Percentiles rank a stretch among this genome's conserved stretches.
Conservation (phyloP, 1,140 invertebrate genomes). For the Fopius arisanus region DNA sequence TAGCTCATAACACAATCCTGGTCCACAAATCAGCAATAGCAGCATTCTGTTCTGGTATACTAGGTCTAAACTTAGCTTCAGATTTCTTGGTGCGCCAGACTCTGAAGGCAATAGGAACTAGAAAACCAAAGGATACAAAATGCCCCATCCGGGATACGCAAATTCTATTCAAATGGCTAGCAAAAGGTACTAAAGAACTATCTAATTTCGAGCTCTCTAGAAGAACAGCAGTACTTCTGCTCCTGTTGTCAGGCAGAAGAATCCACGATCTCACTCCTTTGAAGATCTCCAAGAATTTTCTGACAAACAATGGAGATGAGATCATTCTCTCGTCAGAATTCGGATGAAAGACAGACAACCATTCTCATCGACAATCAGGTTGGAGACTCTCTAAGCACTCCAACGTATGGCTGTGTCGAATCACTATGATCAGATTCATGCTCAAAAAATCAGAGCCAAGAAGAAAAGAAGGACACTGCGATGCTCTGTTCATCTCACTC, state of each 20-base stretch:
- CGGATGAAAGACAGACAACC: slow-evolving; percentile 40
- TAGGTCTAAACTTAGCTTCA: neutral
- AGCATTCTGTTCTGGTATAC: slow-evolving; percentile 40
- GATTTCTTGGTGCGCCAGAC: slow-evolving; percentile 30
- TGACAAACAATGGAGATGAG: slow-evolving; percentile 3
- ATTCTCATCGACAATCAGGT: slow-evolving; percentile 18
- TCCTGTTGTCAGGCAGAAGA: slow-evolving; percentile 36
- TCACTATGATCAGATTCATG: slow-evolving; percentile 4
- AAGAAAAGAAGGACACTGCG: neutral
- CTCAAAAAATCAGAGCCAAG: slow-evolving; percentile 3
- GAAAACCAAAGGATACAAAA: slow-evolving; percentile 12
- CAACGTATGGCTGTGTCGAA: neutral
- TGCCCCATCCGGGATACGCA: slow-evolving; percentile 29
- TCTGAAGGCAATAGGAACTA: slow-evolving; percentile 21
- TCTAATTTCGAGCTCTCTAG: slow-evolving; percentile 38
- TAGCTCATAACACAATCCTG: slow-evolving; percentile 44
- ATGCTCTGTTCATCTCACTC: slow-evolving; percentile 15
- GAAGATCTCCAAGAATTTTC: slow-evolving; percentile 21
- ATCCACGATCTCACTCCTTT: slow-evolving; percentile 37
- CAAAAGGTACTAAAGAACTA: neutral
- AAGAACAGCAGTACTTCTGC: slow-evolving; percentile 36
- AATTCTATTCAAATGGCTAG: slow-evolving; percentile 27
- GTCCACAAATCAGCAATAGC: slow-evolving; percentile 48
- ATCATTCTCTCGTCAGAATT: slow-evolving; percentile 38
- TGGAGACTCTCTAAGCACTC: slow-evolving; percentile 17